Base-by-base conservation (phyloP, 2,113 vertebrate species). In the Australoheros scitulus region DNA sequence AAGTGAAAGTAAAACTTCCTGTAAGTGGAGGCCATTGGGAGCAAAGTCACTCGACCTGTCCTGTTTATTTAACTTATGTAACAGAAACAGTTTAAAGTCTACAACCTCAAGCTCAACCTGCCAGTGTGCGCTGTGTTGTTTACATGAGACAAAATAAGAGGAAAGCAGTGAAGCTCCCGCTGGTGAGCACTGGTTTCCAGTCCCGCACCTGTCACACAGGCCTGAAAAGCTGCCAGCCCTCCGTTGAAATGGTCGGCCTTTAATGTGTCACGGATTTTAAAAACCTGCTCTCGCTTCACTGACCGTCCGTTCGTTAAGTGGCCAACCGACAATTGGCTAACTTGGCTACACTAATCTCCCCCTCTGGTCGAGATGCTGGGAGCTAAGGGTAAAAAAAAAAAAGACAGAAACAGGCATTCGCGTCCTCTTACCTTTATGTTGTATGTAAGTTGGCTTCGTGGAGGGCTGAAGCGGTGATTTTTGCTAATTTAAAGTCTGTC, bases 271-370 rank as follows among this genome's bases (percentile, higher is more conserved):
- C 2, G 57, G 11, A 50, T 29, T 15, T 61, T 29, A 18, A 29
- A 47, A 50, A 18, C 26, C 9, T 13, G 3, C 2, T 3, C 2
- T n/a, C 3, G 7, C 38, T 3, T 10, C 20, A 4, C 14, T 2
- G 15, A 11, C 32, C 7, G 13, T 11, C 10, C 13, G 9, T 13
- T 15, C 4, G 11, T 79, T 29, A 8, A 50, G 3, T 11, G n/a
- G 41, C 41, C 43, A 70, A 47, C 8, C 6, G 4, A 68, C 77
- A 76, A 47, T 76, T 59, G 74, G 72, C 83, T 68, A 52, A 65
- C 63, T 43, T 32, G 32, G 15, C 82, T 75, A 6, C 47, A 18
- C 13, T 89, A 81, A 87, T 86, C 80, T 86, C 32, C 43, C 15
- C 57, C 11, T 15, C 38, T 11, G 34, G n/a, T 47, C 6, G 52